Conservation (phyloP, 2,888 invertebrate genomes). For the Aquatica leii region DNA sequence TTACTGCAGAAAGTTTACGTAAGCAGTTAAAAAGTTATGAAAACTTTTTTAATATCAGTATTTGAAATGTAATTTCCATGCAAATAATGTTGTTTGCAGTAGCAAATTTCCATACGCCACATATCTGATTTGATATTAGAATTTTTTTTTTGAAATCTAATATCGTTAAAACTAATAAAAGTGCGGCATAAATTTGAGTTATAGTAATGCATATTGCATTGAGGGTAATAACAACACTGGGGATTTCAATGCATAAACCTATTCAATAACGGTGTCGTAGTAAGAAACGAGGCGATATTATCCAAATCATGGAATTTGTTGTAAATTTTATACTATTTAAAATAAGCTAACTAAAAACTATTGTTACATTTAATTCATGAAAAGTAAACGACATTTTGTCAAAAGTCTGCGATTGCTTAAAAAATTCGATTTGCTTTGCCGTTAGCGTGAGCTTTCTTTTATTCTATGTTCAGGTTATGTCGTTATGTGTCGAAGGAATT, state of each 20-base stretch:
- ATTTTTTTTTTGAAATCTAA: constrained; percentile 9
- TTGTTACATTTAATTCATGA: constrained; percentile 2
- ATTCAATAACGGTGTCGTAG: too few species aligned
- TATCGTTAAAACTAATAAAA: constrained; percentile 3
- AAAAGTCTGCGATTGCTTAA: not conserved
- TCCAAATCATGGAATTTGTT: constrained; percentile 2
- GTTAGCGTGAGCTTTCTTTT: constrained; percentile 8
- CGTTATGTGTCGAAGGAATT: constrained; percentile 14
- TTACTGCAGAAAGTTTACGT: constrained; percentile 7
- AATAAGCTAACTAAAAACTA: too few species aligned
- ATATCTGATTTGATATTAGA: constrained; percentile 3
- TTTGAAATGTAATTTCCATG: constrained; percentile 10
- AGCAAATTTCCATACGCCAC: not conserved
- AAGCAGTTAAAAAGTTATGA: constrained; percentile 7
- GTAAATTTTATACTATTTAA: not conserved
- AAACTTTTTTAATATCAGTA: constrained; percentile 5
- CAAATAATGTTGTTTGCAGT: constrained; percentile 8
- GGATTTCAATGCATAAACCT: not conserved
- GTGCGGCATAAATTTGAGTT: too few species aligned
- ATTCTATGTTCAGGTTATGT: constrained; percentile 1
- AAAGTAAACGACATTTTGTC: not conserved
- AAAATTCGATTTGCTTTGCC: not conserved
- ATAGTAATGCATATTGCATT: not conserved
- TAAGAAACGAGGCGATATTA: too few species aligned
- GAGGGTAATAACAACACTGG: too few species aligned